Base-by-base conservation (phyloP, 2,888 invertebrate genomes). In the Drosophila longiperda region DNA sequence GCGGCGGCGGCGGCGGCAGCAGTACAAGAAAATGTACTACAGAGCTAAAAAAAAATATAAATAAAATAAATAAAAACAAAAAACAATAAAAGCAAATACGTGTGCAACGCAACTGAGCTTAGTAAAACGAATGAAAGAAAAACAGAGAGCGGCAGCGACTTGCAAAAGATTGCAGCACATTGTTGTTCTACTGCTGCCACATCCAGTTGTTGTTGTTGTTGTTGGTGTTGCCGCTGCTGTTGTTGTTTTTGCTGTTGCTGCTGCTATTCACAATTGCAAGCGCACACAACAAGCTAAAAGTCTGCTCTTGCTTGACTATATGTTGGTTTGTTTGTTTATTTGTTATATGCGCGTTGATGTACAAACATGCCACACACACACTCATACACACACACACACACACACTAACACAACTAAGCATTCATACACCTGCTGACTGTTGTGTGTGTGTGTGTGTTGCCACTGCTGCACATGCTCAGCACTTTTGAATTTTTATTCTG, bases 401-500 rank as follows among this genome's bases (percentile, higher is more conserved):
- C 33, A 32, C 23, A 38, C 45, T 29, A 29, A 29, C 29, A 29
- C 29, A 29, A 49, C 17, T 45, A 20, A 49, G 15, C 50, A 50
- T 50, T 50, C 50, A 32, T 50, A 50, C 50, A 50, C 50, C 50
- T 50, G 50, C 50, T 50, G 50, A 45, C 45, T 26, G 23, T 55
- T 68, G 50, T 66, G 45, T 62, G 33, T 67, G 61, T 71, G 53
- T 65, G 52, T 73, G 54, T 75, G 61, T 73, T 68, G 40, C 40
- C 66, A 70, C 50, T 66, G 66, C 66, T 70, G 65, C 80, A 77
- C 63, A 74, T 74, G 75, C 69, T 67, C 71, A 69, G 73, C 80
- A 78, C 75, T 82, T 78, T 80, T 82, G 80, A 80, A 78, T 82
- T 82, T 82, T 76, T 83, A 82, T 81, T 82, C 74, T 74, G 82